These are phyloP conservation scores for Ellobius talpinus DNA, from an alignment of 2,113 vertebrate genomes.

Conservation along the genomic window DNA sequence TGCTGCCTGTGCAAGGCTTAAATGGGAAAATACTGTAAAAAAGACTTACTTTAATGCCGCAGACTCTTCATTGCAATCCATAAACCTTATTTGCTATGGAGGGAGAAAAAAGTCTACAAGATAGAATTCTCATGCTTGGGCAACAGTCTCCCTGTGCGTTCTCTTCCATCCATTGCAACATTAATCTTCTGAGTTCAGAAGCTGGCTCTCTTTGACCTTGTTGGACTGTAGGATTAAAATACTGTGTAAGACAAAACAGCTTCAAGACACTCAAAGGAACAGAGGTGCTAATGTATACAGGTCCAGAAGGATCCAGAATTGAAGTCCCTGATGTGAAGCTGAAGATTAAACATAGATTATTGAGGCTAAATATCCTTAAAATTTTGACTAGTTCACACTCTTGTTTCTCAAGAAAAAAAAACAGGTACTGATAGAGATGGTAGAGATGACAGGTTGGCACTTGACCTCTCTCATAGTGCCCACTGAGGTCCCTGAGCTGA, in stretches of 20 bases:
- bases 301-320: neutral
- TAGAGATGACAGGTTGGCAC: neutral
- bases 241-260: conserved; percentile 77
- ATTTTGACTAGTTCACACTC: conserved; percentile 27
- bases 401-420: neutral
- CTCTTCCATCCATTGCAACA: conserved; percentile 80
- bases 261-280: conserved; percentile 71
- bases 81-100: conserved; percentile 84
- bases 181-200: conserved; percentile 87
- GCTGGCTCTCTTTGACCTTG: conserved; percentile 83
- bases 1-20: conserved; percentile 79
- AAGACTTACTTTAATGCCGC: conserved; percentile 83
- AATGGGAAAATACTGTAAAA: conserved; percentile 87
- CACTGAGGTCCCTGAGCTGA: neutral
- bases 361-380: neutral
- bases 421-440: neutral
- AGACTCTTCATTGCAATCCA: conserved; percentile 83
- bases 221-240: conserved; percentile 82
- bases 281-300: conserved; percentile 43
- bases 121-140: conserved; percentile 84
- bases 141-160: conserved; percentile 80
- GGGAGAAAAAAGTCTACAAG: conserved; percentile 55
- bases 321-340: neutral
- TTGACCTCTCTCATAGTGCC: neutral
- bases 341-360: neutral